Evolutionary conservation across 2,797 vertebrate species (phyloP).

Genomic region (Eleutherodactylus coqui): DNA sequence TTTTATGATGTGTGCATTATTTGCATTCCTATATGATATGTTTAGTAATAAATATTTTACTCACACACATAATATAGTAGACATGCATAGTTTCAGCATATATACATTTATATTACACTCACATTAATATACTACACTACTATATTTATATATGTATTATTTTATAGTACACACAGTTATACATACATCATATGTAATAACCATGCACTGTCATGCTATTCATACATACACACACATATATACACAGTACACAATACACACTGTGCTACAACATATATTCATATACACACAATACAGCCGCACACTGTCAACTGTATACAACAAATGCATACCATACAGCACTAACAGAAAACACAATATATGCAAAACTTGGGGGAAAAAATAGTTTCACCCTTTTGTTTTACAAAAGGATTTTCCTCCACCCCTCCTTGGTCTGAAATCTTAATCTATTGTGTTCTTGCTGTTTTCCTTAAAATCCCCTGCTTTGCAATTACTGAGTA

Average conservation of each 20-base stretch:
- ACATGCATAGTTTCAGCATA: too few relatives aligned
- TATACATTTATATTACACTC: too few relatives aligned
- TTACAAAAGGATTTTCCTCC: conserved; percentile 58
- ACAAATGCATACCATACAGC: background rate
- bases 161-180: background rate
- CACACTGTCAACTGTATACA: background rate
- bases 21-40: too few relatives aligned
- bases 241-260: background rate
- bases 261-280: too few relatives aligned
- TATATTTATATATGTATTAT: background rate
- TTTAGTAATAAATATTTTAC: too few relatives aligned
- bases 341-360: background rate
- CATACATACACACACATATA: background rate
- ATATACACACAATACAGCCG: background rate
- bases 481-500: conserved; percentile 35
- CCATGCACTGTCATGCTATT: background rate
- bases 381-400: conserved; percentile 63
- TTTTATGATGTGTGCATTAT: too few relatives aligned
- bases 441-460: conserved; percentile 54
- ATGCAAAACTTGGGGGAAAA: conserved; percentile 29
- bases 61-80: background rate
- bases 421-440: conserved; percentile 25
- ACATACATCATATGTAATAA: background rate
- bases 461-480: conserved; percentile 65
- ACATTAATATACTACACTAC: background rate